Base-by-base conservation (phyloP, 1,140 invertebrate species). In the Drosophila ficusphila region DNA sequence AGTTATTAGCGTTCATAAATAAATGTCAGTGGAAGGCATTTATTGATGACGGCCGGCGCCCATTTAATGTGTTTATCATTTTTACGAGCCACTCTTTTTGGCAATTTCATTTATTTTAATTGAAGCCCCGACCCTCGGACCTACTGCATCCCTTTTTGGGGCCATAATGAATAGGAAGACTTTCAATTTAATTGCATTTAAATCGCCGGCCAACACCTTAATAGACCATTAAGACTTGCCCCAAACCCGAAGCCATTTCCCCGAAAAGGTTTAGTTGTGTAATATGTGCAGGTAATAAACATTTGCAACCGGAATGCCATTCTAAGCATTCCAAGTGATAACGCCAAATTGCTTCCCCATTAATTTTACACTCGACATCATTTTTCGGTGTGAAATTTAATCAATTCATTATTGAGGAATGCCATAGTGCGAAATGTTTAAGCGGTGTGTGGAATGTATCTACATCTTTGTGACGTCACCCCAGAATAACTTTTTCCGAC, bases 101-200 rank as follows among this genome's bases (percentile, higher is more conserved):
- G 54, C 68, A 61, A 51, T 81, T 86, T 81, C 41, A 81, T 86
- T 86, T 76, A 79, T 76, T 79, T 85, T 85, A 86, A 85, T 85
- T 79, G 76, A 79, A 75, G 51, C 27, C 9, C 31, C 19, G 11
- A 4, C 34, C 58, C 9, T n/a, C 19, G 8, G 4, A 9, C 18
- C 9, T 39, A 11, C 16, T 19, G 9, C 1, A 11, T 8, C 27
- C 6, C 27, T 29, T 29, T 29, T 29, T 29, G 7, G 27, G 27
- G 27, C 16, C 60, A 79, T 81, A 64, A 71, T 71, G 44, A 27
- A 31, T 25, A 31, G 48, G 46, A 49, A 69, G 57, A 69, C 75
- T 79, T 61, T 34, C 3, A 41, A 69, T 85, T 81, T 86, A 85
- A 85, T 88, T 86, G 81, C 76, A 77, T 86, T 86, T 86, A 86